Evolutionary conservation across 2,797 vertebrate genomes (phyloP), one percentile per base, ranked within the genome.

Genomic region (Paratrypauchen microcephalus): DNA sequence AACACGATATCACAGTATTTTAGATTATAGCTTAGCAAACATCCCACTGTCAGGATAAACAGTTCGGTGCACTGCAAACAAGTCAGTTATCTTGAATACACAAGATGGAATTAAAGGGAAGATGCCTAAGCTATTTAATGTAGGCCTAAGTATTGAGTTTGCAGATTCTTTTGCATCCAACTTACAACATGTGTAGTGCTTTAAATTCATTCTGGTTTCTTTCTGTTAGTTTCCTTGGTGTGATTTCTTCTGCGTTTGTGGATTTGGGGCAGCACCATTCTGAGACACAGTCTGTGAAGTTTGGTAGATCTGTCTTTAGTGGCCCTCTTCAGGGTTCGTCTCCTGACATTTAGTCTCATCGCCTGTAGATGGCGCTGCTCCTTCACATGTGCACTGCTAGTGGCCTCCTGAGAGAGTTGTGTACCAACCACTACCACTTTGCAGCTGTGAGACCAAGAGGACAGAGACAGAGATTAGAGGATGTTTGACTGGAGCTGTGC

Each of bases 241-340:
- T 7, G 0, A 2, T 1, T 36, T 69, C 18, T 80, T 2, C 61
- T 68, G 70, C 2, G 66, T 11, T 23, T 63, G 52, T 36, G 78
- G 0, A 72, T 16, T 69, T 69, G 84, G 41, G 65, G 39, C 6
- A 65, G 56, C 4, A 57, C 73, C 75, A 92, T 74, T 75, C 48
- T 76, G 32, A 93, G 48, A 66, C 96, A 96, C 52, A 70, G 84
- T 60, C 77, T 87, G 19, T 91, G 88, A 2, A 95, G 84, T 41
- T 74, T 87, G 13, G 66, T 6, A 0, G 75, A 9, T 1, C 71
- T 18, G 41, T 74, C 91, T 8, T 85, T 86, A 62, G 79, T 87
- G 0, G 76, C 65, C 4, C 68, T 71, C 36, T 58, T 54, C 1
- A 0, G 0, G 63, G 72, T 79, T 16, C 68, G 68, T 7, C 16